Conservation (phyloP, 92 coral and sea anemone species). For the Blastomussa wellsi region DNA sequence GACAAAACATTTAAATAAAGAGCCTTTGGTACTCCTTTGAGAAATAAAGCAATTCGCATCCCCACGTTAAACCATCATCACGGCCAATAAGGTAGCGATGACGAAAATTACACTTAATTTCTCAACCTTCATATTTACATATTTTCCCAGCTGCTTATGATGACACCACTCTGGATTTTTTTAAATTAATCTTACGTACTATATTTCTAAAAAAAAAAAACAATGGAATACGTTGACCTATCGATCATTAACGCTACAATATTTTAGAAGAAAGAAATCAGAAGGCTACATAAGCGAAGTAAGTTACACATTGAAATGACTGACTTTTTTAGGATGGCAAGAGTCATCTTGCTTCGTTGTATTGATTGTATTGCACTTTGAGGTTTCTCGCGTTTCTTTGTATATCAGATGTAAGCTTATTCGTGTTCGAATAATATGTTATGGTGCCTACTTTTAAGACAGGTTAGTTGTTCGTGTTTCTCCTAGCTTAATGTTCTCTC, state of each 20-base stretch:
- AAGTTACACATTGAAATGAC: background rate
- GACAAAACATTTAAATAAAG: constrained; percentile 26
- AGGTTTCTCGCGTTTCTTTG: background rate
- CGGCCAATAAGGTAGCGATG: constrained; percentile 27
- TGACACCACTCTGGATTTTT: background rate
- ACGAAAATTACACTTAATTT: constrained; percentile 34
- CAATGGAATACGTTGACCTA: background rate
- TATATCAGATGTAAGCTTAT: background rate
- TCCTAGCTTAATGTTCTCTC: background rate
- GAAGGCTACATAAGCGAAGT: background rate
- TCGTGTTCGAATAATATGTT: background rate
- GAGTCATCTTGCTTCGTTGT: background rate
- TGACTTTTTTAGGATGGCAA: background rate
- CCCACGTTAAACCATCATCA: constrained; percentile 18
- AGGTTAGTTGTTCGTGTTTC: background rate
- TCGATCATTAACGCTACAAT: constrained; percentile 4
- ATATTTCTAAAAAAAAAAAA: background rate
- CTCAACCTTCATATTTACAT: constrained; percentile 24
- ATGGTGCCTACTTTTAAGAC: background rate
- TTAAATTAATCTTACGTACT: background rate
- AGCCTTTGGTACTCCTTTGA: constrained; percentile 7
- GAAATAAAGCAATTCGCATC: constrained; percentile 20
- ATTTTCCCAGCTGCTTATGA: constrained; percentile 40
- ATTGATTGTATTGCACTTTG: background rate
- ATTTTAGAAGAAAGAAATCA: background rate